Evolutionary conservation across 23 tunicate species (phyloP).

Genomic region (Corella eumyota): DNA sequence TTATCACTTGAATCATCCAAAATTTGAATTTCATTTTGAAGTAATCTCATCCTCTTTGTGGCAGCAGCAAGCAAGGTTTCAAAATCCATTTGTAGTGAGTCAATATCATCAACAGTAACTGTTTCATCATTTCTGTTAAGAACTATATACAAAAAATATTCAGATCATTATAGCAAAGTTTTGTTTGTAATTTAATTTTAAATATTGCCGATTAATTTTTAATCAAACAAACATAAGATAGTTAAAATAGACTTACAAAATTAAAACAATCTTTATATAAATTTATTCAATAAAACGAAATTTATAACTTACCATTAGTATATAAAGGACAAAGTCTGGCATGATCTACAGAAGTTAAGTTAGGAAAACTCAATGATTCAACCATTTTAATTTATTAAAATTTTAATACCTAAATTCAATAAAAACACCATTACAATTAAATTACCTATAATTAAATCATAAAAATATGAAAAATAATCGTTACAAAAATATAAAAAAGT

Average conservation of each 20-base stretch:
- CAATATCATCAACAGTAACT: conserved; percentile 52
- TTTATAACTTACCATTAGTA: conserved; percentile 60
- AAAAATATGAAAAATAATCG: no score
- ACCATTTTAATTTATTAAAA: not conserved
- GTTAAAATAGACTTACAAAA: not conserved
- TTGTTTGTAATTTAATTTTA: not conserved
- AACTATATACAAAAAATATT: conserved; percentile 8
- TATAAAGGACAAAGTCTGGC: conserved; percentile 49
- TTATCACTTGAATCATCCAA: conserved; percentile 33
- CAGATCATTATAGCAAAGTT: not conserved
- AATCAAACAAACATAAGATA: not conserved
- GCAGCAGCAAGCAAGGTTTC: conserved; percentile 63
- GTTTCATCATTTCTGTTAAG: conserved; percentile 27
- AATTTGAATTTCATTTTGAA: conserved; percentile 31
- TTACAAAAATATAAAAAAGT: no score
- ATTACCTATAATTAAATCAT: no score
- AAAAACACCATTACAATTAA: not conserved
- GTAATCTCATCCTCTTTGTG: conserved; percentile 50
- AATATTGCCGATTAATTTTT: not conserved
- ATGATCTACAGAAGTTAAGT: conserved; percentile 55
- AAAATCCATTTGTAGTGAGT: conserved; percentile 60
- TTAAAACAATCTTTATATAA: not conserved
- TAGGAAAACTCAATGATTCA: conserved; percentile 53
- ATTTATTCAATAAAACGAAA: no score
- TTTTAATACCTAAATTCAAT: not conserved